Base-by-base conservation (phyloP, 2,888 invertebrate species). In the Stegophylla sp. region DNA sequence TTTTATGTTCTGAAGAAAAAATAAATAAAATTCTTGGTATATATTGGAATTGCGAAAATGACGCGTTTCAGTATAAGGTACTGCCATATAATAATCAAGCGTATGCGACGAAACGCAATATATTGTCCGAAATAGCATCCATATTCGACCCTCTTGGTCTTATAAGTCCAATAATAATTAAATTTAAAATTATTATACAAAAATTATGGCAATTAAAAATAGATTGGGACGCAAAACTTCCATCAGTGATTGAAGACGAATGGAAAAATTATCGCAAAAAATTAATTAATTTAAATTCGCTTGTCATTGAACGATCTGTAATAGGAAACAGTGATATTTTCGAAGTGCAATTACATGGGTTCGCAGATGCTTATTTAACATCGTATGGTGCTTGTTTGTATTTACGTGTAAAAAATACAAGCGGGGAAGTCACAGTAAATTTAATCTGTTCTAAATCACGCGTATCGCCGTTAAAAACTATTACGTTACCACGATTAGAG, bases 361-460 rank as follows among this genome's bases (percentile, higher is more conserved):
- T 84, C 72, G 45, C 82, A 1, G 85, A 85, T 59, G 83, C 84
- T 0, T 83, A 83, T 1, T 82, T 83, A 34, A 66, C 15, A n/a
- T 83, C 83, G 10, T 84, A 83, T 72, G 84, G 84, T 4, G 84
- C 83, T 0, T 83, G 84, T 23, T 56, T 85, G 5, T 84, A 84
- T 71, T 51, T 84, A 3, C 76, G 82, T 56, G 76, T 83, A n/a
- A 64, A 67, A 23, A 48, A 45, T 13, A 23, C 66, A 15, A 3
- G 13, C 13, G 48, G 61, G 3, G 23, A 23, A 10, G 10, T n/a
- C 20, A 59, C 79, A 5, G 15, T 20, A 15, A 15, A 64, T 28
- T 59, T 85, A 53, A 53, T 85, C 10, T 84, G 83, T 43, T 82
- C 85, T 7, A 85, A 86, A 82, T 83, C 84, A 3, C 81, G 84